Conservation (phyloP, 2,797 vertebrate species). For the Strix occidentalis region DNA sequence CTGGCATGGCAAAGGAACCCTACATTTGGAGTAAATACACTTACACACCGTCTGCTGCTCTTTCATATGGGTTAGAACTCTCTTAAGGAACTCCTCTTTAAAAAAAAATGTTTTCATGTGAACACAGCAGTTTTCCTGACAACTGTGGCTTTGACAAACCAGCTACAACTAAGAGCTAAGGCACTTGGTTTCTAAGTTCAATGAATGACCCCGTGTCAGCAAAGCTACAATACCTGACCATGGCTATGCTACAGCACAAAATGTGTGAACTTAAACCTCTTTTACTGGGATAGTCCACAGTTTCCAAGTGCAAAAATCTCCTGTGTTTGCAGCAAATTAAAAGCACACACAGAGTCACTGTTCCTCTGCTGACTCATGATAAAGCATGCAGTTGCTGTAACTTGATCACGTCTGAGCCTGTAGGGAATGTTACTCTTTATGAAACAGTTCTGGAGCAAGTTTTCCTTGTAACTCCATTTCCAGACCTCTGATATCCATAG, state of each 20-base stretch:
- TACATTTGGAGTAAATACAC: neutral
- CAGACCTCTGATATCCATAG: neutral
- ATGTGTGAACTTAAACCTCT: neutral
- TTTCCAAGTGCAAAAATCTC: neutral
- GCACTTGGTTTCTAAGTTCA: neutral
- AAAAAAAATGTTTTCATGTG: neutral
- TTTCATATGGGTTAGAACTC: neutral
- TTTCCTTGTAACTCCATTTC: neutral
- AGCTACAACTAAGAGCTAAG: neutral
- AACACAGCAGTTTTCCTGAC: neutral
- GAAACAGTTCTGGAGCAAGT: neutral
- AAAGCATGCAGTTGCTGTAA: neutral
- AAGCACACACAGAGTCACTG: neutral
- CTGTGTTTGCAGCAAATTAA: neutral
- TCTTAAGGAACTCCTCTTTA: neutral
- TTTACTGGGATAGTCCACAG: neutral
- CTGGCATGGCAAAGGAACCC: neutral
- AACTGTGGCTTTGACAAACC: neutral
- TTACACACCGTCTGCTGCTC: neutral
- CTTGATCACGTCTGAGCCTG: neutral
- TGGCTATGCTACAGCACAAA: neutral
- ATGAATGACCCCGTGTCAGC: neutral
- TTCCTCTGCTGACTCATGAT: neutral
- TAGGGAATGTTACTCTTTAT: neutral
- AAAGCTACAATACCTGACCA: neutral